Evolutionary conservation across 2,113 vertebrate genomes (phyloP).

Genomic region (Eulemur rufifrons): DNA sequence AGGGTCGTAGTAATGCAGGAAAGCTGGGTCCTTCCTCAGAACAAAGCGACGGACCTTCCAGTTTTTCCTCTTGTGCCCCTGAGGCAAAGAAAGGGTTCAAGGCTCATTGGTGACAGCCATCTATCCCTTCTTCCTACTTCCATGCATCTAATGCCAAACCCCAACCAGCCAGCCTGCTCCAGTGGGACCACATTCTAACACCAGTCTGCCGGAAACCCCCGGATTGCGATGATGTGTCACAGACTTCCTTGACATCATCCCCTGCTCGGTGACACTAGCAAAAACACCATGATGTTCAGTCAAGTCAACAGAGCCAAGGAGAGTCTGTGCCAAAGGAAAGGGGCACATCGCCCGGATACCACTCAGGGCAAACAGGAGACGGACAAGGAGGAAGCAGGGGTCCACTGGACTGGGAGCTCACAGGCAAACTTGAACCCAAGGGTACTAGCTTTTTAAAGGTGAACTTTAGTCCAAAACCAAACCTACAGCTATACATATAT

Average conservation of each 20-base stretch:
- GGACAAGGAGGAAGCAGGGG: not conserved
- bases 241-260: not conserved
- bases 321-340: not conserved
- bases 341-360: not conserved
- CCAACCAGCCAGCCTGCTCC: not conserved
- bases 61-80: constrained; percentile 98
- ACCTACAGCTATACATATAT: not conserved
- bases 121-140: not conserved
- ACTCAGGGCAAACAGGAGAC: not conserved
- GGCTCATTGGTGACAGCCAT: not conserved
- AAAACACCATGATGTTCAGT: not conserved
- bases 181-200: not conserved
- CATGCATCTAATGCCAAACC: not conserved
- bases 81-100: not conserved
- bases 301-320: not conserved
- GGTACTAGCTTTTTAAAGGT: not conserved
- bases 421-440: not conserved
- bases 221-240: not conserved
- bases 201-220: not conserved
- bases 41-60: constrained; percentile 98
- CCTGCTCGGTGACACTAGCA: not conserved
- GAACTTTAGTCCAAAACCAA: not conserved
- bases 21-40: constrained; percentile 92
- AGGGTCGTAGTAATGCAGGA: constrained; percentile 96
- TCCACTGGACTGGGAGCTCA: not conserved